phyloP scores from a whole-genome alignment of 2,113 vertebrate species.

The Oplegnathus fasciatus region DNA sequence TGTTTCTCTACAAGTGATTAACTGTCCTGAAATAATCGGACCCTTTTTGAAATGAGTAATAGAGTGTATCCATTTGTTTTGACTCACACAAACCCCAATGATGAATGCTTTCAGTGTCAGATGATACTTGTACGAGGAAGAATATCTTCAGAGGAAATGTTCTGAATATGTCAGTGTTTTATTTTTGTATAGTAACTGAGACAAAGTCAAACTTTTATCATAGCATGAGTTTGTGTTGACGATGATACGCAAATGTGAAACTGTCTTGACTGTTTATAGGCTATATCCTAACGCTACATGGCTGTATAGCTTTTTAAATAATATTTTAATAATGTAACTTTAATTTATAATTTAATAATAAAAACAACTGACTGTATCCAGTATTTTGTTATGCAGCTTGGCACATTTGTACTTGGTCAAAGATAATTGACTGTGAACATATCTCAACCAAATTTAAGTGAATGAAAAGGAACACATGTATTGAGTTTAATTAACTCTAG shows the following conservation, averaged over 20 bases:
- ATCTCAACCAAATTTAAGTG: background rate
- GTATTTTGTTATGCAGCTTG: background rate
- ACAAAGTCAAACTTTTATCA: background rate
- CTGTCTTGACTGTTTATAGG: background rate
- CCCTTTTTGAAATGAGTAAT: background rate
- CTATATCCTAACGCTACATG: background rate
- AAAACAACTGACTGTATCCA: background rate
- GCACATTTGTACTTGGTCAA: background rate
- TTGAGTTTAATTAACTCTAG: too few relatives aligned
- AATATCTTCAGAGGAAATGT: background rate
- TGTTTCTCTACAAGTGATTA: background rate
- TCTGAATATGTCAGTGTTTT: background rate
- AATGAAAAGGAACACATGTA: background rate
- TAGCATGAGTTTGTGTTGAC: background rate
- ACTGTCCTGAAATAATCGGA: background rate
- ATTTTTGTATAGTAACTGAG: background rate
- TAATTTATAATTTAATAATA: too few relatives aligned
- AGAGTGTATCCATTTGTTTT: background rate
- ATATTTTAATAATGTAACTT: background rate
- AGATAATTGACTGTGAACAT: too few relatives aligned
- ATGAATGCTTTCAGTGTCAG: background rate
- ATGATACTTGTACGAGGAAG: background rate
- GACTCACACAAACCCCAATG: accelerated
- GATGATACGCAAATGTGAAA: background rate
- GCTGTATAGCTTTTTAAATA: too few relatives aligned